phyloP scores from a whole-genome alignment of 2,888 invertebrate species.

The Tipula confusa region DNA sequence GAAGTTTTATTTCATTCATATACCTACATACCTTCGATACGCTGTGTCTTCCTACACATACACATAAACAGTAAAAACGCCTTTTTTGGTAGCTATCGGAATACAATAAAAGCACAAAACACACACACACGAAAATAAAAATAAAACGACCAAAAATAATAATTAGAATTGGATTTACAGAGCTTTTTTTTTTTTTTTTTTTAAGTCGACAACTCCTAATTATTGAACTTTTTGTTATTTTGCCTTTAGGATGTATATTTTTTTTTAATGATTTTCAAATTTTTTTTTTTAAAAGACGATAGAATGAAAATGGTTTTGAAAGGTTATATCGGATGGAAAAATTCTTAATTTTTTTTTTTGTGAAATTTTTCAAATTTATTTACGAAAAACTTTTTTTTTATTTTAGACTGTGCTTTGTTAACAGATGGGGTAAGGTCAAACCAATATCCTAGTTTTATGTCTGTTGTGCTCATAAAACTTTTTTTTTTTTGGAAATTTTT shows the following conservation, averaged over 20 bases:
- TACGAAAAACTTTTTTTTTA: neutral
- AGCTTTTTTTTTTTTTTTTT: neutral
- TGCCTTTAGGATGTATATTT: neutral
- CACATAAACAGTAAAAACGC: too few relatives aligned
- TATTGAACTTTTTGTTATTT: neutral
- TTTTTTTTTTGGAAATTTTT: too few relatives aligned
- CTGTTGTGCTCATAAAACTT: too few relatives aligned
- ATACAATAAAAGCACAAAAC: too few relatives aligned
- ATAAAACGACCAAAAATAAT: neutral
- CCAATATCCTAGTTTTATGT: neutral
- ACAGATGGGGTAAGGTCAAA: neutral
- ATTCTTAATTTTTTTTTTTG: neutral
- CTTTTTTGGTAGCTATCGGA: too few relatives aligned
- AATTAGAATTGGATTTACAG: slow-evolving; percentile 12
- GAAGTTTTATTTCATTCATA: too few relatives aligned
- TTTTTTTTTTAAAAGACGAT: too few relatives aligned
- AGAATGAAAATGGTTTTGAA: neutral
- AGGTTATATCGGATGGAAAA: neutral
- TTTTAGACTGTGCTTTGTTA: neutral
- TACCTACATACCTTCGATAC: too few relatives aligned
- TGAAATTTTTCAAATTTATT: neutral
- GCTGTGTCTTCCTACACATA: too few relatives aligned
- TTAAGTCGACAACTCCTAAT: neutral
- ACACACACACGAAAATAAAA: neutral
- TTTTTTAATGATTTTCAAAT: neutral